Evolutionary conservation across 2,113 vertebrate genomes (phyloP).

Genomic region (Martes martes): DNA sequence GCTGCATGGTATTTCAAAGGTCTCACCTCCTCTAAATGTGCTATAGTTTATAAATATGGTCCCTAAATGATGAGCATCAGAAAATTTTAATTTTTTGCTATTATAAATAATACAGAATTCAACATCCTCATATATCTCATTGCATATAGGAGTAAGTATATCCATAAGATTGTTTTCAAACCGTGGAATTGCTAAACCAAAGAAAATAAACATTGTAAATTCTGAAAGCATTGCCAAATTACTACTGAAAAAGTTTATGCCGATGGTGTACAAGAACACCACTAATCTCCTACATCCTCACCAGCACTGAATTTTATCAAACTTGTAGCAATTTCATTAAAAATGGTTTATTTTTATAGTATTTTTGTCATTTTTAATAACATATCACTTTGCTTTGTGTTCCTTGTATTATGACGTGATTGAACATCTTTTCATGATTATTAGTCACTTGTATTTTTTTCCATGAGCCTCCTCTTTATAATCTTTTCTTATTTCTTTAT

Average conservation of each 20-base stretch:
- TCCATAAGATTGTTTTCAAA: background rate
- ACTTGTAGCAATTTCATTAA: background rate
- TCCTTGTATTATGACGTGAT: background rate
- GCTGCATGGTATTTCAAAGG: background rate
- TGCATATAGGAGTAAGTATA: background rate
- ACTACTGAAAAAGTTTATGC: background rate
- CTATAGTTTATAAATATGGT: background rate
- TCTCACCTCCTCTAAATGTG: background rate
- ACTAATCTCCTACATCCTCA: background rate
- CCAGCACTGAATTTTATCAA: background rate
- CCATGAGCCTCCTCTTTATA: background rate
- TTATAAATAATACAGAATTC: slow-evolving; percentile 10
- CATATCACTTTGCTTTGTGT: background rate
- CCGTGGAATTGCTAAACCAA: background rate
- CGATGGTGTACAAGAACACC: background rate
- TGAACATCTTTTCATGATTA: background rate
- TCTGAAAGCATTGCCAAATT: background rate
- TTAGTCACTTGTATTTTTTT: background rate
- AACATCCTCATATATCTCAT: background rate
- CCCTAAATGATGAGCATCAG: background rate
- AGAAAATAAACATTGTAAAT: background rate
- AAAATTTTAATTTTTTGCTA: background rate
- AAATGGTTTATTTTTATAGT: background rate
- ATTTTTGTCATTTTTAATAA: background rate
- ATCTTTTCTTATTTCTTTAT: background rate